Conservation (phyloP, 2,113 vertebrate genomes). For the Leptosomus discolor region DNA sequence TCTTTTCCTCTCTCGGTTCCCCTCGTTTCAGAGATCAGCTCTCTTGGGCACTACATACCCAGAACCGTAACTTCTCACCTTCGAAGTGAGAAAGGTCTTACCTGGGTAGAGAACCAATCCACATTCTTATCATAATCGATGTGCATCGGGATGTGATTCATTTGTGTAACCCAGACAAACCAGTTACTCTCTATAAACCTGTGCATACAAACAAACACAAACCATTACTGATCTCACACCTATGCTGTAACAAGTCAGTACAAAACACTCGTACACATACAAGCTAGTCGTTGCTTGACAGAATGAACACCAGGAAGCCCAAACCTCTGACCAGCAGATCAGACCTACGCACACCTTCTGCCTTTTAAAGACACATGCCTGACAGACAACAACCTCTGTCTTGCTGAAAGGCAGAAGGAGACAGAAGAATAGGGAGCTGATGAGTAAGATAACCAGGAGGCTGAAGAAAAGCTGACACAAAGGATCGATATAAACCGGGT, state of each 20-base stretch:
- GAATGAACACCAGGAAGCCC: background rate
- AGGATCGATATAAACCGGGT: background rate
- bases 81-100: background rate
- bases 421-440: background rate
- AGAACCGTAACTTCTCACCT: background rate
- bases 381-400: background rate
- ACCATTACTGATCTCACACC: background rate
- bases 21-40: background rate
- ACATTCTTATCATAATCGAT: conserved; percentile 78
- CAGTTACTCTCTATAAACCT: conserved; percentile 79
- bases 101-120: conserved; percentile 84
- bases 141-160: conserved; percentile 75
- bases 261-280: background rate
- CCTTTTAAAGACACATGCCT: background rate
- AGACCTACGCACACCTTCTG: background rate
- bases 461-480: background rate
- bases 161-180: conserved; percentile 81
- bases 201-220: background rate
- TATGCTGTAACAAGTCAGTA: background rate
- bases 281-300: background rate
- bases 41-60: background rate
- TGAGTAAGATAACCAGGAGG: background rate
- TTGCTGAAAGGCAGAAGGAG: background rate
- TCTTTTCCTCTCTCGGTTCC: background rate
- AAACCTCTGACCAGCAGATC: background rate